A percentile compares a stretch with the other conserved stretches of the same genome.
Conservation (phyloP, 2,113 vertebrate species). For the Sardina pilchardus region DNA sequence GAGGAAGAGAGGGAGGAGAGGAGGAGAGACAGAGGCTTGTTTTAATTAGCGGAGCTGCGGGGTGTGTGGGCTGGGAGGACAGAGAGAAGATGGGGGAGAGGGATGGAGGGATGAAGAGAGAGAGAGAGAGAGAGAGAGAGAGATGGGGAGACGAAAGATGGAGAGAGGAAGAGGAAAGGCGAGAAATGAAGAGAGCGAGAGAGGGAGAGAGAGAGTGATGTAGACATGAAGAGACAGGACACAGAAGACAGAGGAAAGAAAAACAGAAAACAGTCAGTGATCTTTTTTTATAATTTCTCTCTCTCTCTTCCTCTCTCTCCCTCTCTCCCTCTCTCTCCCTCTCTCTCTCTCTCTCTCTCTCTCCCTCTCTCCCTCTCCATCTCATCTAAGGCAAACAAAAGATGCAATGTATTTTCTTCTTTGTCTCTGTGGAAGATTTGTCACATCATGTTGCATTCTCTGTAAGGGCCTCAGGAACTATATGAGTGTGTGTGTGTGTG, state of each 20-base stretch:
- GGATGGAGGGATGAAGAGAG: slow-evolving; percentile 25
- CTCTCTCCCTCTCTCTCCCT: neutral
- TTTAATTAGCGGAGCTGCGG: slow-evolving; percentile 74
- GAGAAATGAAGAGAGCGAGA: slow-evolving; percentile 30
- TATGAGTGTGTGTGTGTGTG: too few species aligned
- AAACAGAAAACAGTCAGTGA: neutral
- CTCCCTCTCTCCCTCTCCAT: neutral
- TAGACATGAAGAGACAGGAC: neutral
- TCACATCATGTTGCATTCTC: neutral
- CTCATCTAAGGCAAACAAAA: neutral
- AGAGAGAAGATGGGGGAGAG: slow-evolving; percentile 39
- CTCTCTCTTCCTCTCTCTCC: neutral
- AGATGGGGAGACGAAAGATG: slow-evolving; percentile 9
- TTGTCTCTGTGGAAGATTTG: neutral
- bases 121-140: slow-evolving; percentile 11
- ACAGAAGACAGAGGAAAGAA: neutral
- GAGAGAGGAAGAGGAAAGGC: slow-evolving; percentile 9
- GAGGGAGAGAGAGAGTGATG: neutral
- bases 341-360: neutral
- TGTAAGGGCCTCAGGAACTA: neutral
- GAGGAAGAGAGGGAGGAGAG: neutral
- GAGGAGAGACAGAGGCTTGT: slow-evolving; percentile 12
- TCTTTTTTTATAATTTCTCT: neutral
- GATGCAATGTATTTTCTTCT: neutral
- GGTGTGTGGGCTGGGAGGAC: slow-evolving; percentile 59